Conservation (phyloP, 1,140 invertebrate genomes). For the Drosophila quadrilineata region DNA sequence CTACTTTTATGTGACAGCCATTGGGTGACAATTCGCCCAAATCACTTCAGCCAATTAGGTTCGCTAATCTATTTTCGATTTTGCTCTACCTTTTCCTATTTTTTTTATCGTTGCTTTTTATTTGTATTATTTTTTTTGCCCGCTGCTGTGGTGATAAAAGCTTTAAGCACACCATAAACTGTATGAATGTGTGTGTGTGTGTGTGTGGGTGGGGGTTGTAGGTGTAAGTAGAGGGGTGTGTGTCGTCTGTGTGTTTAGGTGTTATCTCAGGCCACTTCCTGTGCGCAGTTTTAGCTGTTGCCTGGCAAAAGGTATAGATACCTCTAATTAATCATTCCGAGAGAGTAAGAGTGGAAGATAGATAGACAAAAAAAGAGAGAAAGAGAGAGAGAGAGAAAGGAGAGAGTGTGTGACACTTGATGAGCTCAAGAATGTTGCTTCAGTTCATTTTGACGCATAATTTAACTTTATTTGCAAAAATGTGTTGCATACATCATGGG, state of each 20-base stretch:
- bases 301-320: slow-evolving; percentile 36
- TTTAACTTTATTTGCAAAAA: slow-evolving; percentile 65
- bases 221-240: neutral
- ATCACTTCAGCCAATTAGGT: slow-evolving; percentile 69
- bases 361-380: neutral
- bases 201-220: neutral
- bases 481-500: slow-evolving; percentile 51
- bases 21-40: slow-evolving; percentile 21
- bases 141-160: slow-evolving; percentile 41
- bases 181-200: neutral
- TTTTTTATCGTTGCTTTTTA: too few relatives aligned
- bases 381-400: neutral
- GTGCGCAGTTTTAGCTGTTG: neutral
- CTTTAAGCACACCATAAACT: slow-evolving; percentile 28
- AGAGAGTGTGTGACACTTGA: too few relatives aligned
- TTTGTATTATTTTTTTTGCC: slow-evolving; percentile 57
- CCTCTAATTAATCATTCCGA: slow-evolving; percentile 68
- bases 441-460: slow-evolving; percentile 58
- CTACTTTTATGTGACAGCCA: slow-evolving; percentile 35
- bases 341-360: too few relatives aligned
- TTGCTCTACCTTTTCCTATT: too few relatives aligned
- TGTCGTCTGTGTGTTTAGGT: slow-evolving; percentile 1
- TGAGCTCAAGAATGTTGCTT: slow-evolving; percentile 51
- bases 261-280: slow-evolving; percentile 34
- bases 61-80: slow-evolving; percentile 52